Evolutionary conservation across 1,140 invertebrate genomes (phyloP), one percentile per base, ranked within the genome.

Genomic region (Zeugodacus cucurbitae): DNA sequence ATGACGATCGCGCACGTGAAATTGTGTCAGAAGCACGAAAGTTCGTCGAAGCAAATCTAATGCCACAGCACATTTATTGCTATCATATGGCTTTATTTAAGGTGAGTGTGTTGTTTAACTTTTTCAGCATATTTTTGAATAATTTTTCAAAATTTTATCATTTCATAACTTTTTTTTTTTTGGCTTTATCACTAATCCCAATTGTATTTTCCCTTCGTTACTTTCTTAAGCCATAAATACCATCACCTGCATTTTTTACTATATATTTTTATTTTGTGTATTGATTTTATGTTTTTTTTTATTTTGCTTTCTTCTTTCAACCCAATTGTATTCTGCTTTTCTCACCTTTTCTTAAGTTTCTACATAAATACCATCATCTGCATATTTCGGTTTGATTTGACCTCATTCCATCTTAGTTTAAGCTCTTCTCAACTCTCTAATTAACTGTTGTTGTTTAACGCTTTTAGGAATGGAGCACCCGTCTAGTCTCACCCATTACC

Each of bases 61-160:
- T 98, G 91, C 97, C 98, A 11, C 95, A 96, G 88, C 94, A 99
- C 93, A 95, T 99, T 62, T 96, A 98, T 92, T 99, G 98, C 92
- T 99, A 99, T 93, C 96, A 99, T 94, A 95, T 96, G 54, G 93
- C 95, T 88, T 94, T 98, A 74, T 96, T 99, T 90, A 94, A 96
- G 90, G 96, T 97, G 93, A 94, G 93, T 92, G 17, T 22, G 32
- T 26, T 22, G 17, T n/a, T n/a, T n/a, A n/a, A n/a, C n/a, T n/a
- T n/a, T n/a, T n/a, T n/a, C n/a, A n/a, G n/a, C n/a, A n/a, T 20
- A 54, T 8, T 64, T 29, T 34, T 57, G 10, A 70, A 22, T 59
- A 6, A 89, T 67, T 85, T 54, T 86, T 89, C 44, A 11, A 0
- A 0, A 48, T 82, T 88, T 74, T 26, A 59, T 88, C 1, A 20